phyloP scores from a whole-genome alignment of 2,888 invertebrate genomes.

The Drosophila mimetica region DNA sequence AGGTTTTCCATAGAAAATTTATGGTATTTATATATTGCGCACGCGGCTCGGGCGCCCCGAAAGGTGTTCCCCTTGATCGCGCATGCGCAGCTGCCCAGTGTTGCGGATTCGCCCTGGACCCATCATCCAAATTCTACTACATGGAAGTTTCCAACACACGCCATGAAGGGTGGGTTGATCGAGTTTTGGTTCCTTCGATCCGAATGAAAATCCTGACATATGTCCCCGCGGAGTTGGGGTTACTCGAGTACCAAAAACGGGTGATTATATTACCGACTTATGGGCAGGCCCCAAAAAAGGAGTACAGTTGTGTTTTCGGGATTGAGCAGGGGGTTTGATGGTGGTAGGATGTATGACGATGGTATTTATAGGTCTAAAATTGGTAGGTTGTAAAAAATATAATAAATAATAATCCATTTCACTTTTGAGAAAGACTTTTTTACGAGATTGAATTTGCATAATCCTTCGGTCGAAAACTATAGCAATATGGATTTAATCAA shows the following conservation, averaged over 20 bases:
- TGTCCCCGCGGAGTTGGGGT: constrained; percentile 34
- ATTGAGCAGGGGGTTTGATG: not conserved
- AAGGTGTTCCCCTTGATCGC: constrained; percentile 51
- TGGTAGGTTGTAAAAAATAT: too few relatives aligned
- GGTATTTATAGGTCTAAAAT: too few relatives aligned
- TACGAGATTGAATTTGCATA: not conserved
- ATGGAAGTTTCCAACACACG: constrained; percentile 4
- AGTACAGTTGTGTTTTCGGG: constrained; percentile 24
- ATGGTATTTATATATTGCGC: constrained; percentile 64
- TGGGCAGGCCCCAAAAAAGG: not conserved
- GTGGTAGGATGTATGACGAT: too few relatives aligned
- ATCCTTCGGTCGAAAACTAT: not conserved
- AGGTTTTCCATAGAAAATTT: constrained; percentile 65
- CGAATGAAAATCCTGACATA: constrained; percentile 52
- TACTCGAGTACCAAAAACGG: constrained; percentile 5
- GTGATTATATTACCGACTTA: not conserved
- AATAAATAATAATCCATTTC: too few relatives aligned
- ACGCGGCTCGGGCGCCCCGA: constrained; percentile 51
- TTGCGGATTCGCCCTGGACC: constrained; percentile 56
- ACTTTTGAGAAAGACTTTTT: too few relatives aligned
- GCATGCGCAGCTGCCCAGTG: constrained; percentile 63
- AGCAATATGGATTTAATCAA: constrained; percentile 20
- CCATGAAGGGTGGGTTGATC: constrained; percentile 48
- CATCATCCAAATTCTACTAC: not conserved
- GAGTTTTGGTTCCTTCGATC: constrained; percentile 39